Base-by-base conservation (phyloP, 37 sponge, comb jelly and placozoan genomes). In the Corticium candelabrum region DNA sequence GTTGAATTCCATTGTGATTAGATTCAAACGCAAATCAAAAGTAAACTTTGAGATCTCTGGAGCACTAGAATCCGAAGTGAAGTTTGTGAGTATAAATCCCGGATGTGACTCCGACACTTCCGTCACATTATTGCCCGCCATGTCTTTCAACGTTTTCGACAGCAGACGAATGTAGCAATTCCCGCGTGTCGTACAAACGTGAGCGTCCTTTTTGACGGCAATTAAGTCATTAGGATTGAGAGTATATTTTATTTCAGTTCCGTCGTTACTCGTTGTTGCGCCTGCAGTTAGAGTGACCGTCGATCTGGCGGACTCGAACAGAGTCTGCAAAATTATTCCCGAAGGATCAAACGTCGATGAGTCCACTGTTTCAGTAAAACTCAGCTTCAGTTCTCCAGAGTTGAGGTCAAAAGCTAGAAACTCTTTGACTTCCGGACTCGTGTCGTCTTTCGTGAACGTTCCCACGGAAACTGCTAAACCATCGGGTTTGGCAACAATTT, bases 311-410 rank as follows among this genome's bases (percentile, higher is more conserved):
- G 29, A 37, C 11, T 71, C 41, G 1, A 2, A 2, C 11, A 37
- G 40, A 40, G 77, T 67, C 72, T 89, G 89, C 35, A 92, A 70
- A 0, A 81, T 85, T 36, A 92, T 83, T 38, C 82, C 85, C 31
- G 70, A n/a, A 37, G 85, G 83, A 37, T 76, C 81, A 3, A 92
- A 41, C 15, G 69, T 34, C 36, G 82, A 81, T 2, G 89, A 36
- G 74, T 94, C 89, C 7, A 94, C 88, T 39, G 86, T 87, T 38
- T 94, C 94, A 27, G 90, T 43, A 74, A 94, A 94, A 1, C 88
- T 87, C 1, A 94, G 84, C 40, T 70, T 11, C 0, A 94, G 76
- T 34, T 40, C 43, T 15, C 94, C 94, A 41, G 57, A 79, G 68
- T 94, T 85, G 35, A 94, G 78, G 78, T 94, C 88, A 38, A 94